A percentile compares a stretch with the other conserved stretches of the same genome.
Conservation (phyloP, 2,113 vertebrate genomes). For the Ammodytes dubius region DNA sequence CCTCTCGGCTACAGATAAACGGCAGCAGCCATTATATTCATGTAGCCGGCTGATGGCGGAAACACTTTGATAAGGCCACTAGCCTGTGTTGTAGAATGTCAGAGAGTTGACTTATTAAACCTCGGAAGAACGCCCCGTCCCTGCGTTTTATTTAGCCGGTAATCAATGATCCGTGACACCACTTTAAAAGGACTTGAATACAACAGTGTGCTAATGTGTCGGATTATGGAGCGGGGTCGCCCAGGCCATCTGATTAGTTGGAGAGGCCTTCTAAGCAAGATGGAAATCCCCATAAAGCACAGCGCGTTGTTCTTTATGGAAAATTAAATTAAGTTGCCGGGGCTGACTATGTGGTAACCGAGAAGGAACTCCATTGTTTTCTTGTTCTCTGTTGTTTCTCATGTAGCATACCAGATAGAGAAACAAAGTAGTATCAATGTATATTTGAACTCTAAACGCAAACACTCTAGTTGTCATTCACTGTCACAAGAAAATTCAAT, state of each 20-base stretch:
- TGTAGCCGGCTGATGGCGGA: constrained; percentile 37
- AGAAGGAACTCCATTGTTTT: neutral
- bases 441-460: neutral
- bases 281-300: constrained; percentile 54
- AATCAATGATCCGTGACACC: constrained; percentile 48
- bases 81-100: constrained; percentile 43
- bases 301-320: constrained; percentile 42
- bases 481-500: constrained; percentile 3
- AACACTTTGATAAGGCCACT: constrained; percentile 52
- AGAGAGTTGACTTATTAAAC: constrained; percentile 50
- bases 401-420: neutral
- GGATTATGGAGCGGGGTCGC: constrained; percentile 8
- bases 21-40: constrained; percentile 55
- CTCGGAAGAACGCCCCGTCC: constrained; percentile 35
- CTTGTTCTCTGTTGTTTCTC: neutral
- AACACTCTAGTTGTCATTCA: constrained; percentile 6
- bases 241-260: constrained; percentile 9
- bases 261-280: constrained; percentile 6
- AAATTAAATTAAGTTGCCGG: constrained; percentile 44
- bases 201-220: constrained; percentile 42
- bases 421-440: neutral
- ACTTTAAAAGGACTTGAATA: constrained; percentile 33
- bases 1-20: constrained; percentile 62
- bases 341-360: neutral
- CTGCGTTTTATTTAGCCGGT: constrained; percentile 14